A percentile compares a stretch with the other conserved stretches of the same genome.
phyloP scores from a whole-genome alignment of 2,113 vertebrate genomes.

The Macquaria ambigua region DNA sequence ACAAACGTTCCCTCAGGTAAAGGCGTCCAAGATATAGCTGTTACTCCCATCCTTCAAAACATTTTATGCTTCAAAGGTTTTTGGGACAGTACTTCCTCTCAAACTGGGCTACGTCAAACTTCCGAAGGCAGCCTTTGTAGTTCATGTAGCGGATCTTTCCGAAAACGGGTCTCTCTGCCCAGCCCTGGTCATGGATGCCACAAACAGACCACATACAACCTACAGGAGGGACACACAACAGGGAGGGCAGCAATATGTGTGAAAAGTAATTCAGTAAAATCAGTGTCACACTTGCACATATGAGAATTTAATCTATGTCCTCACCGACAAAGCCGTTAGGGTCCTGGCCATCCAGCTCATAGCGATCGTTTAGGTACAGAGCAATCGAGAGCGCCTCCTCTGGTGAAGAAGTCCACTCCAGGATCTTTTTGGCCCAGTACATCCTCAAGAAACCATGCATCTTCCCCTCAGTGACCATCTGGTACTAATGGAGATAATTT shows the following conservation, averaged over 20 bases:
- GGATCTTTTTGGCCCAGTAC: slow-evolving; percentile 97
- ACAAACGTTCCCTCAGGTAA: slow-evolving; percentile 18
- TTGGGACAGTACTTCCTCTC: slow-evolving; percentile 84
- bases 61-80: slow-evolving; percentile 36
- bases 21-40: background rate
- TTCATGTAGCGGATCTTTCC: slow-evolving; percentile 96
- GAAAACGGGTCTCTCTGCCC: slow-evolving; percentile 87
- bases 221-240: slow-evolving; percentile 41
- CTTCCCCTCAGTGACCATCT: slow-evolving; percentile 90
- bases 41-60: background rate
- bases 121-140: slow-evolving; percentile 91
- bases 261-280: background rate
- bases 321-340: slow-evolving; percentile 89
- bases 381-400: slow-evolving; percentile 89
- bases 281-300: background rate
- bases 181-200: slow-evolving; percentile 91
- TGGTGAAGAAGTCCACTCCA: slow-evolving; percentile 91
- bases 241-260: accelerated
- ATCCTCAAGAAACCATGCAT: slow-evolving; percentile 92
- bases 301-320: background rate
- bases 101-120: slow-evolving; percentile 88
- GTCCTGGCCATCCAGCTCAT: slow-evolving; percentile 87
- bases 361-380: slow-evolving; percentile 90
- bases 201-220: slow-evolving; percentile 95
- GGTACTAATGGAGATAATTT: slow-evolving; percentile 74